Base-by-base conservation (phyloP, 2,113 vertebrate species). In the Choloepus hoffmanni region DNA sequence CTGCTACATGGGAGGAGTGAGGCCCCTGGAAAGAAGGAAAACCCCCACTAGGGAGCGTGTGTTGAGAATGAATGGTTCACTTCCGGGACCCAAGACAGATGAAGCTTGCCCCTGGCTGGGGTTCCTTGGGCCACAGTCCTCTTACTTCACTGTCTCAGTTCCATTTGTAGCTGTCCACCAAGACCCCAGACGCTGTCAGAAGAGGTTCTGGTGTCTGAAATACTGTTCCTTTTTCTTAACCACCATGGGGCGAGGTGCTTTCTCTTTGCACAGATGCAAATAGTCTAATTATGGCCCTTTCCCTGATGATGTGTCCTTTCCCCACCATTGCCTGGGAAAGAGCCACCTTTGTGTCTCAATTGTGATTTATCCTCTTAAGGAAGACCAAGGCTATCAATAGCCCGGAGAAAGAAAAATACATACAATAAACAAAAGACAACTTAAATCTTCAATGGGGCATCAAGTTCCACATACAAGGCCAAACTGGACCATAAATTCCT, bases 331-430 rank as follows among this genome's bases (percentile, higher is more conserved):
- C 24, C 86, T 50, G 33, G 2, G 8, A 62, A 85, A 68, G 4
- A 83, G 8, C 50, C 26, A 43, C 40, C 15, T 58, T 85, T 70
- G 50, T 40, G 36, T 13, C 28, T 84, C 28, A 33, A 12, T 60
- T 79, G 55, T 88, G 48, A 74, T 81, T 90, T 95, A 68, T 93
- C 82, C 50, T 92, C 7, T 1, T 48, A 72, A 53, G 65, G 33
- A 72, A 72, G 21, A 43, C 21, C 18, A 89, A 82, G 26, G 50
- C 21, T 73, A 40, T 72, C 48, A 77, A 67, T 62, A 87, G 24
- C 1, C 33, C 68, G 92, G 88, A 94, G 53, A 86, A 92, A 90
- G 76, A 48, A 95, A 95, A 92, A 83, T 60, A 72, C 72, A 85
- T 87, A 67, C 40, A 76, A 74, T 84, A 74, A 97, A 88, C 60